Evolutionary conservation across 37 sponge, comb jelly and placozoan genomes (phyloP), one percentile per base, ranked within the genome.

Genomic region (Ephydatia muelleri): DNA sequence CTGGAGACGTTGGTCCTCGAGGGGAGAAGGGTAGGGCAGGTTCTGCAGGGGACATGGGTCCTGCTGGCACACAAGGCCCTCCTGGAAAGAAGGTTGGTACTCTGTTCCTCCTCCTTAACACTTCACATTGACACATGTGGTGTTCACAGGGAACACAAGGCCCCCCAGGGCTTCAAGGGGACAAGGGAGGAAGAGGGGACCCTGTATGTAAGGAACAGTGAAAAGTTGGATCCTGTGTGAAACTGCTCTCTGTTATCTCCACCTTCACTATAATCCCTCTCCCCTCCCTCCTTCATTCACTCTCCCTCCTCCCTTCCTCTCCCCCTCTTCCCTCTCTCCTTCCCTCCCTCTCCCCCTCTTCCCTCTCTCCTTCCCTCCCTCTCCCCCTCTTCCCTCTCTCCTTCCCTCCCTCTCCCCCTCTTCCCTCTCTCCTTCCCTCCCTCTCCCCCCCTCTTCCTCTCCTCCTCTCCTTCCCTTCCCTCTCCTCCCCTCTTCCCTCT

Each of bases 101-200:
- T 25, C 31, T 43, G 4, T 14, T 29, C 34, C 8, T 3, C 30
- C 29, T 21, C 74, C 47, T 31, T 11, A 11, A 70, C 71, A 70
- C 71, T 23, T 70, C 71, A 23, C 71, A 30, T 73, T 11, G 29
- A 35, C 27, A 66, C 13, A 27, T 29, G 14, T 40, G 70, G 47
- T 68, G 4, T 66, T 8, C 8, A 5, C 49, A 85, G 86, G 86
- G 86, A 16, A 28, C 65, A 16, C 70, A 73, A 8, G 74, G 74
- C 2, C 22, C 29, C 4, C 74, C 2, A 5, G 74, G 74, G 3
- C 74, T 31, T 2, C 31, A 78, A 49, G 86, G 86, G 5, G 29
- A 19, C 65, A 78, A 85, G 48, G 86, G 86, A 68, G 73, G 71
- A 25, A 27, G 36, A 68, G 86, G 86, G 47, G 27, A 43, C 6